Evolutionary conservation across 2,888 invertebrate genomes (phyloP), one percentile per base, ranked within the genome.

Genomic region (Eutolmus rufibarbis): DNA sequence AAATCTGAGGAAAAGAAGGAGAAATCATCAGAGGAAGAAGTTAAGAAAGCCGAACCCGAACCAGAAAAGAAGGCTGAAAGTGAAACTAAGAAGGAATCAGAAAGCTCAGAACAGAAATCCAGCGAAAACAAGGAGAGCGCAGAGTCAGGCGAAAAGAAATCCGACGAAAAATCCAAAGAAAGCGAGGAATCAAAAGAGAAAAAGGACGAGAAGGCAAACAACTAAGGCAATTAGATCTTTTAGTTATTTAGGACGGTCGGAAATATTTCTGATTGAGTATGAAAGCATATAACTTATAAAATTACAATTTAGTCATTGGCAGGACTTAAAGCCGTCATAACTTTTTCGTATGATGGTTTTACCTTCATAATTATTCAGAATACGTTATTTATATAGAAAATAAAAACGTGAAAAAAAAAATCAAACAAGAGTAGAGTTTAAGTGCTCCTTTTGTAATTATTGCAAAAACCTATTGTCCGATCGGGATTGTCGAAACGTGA

Each of bases 51-150:
- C 90, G 56, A 81, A 87, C 85, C 82, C 88, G 87, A 87, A 57
- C 88, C 87, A 12, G 86, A 89, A 88, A 89, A 77, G 86, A 43
- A 66, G 16, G 89, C 89, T 31, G 89, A 91, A 14, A 89, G 90
- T 87, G 89, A 89, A 88, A 43, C 66, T 76, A 89, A 90, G 86
- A 89, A 89, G 85, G 90, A 89, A 82, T 89, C 93, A 93, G 88
- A 88, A 87, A 88, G 57, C 51, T 88, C 90, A 19, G 88, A 88
- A 79, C 77, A 77, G 87, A 88, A 88, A 23, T 46, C 78, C 37
- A 87, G 84, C 86, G 56, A 88, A 90, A 90, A 88, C 89, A 85
- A 85, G 34, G 88, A 90, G 82, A 89, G 85, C 74, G 74, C 85
- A 12, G 85, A 86, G 40, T 78, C 77, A 57, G 77, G 23, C 23